phyloP scores from a whole-genome alignment of 2,113 vertebrate genomes.

The Aleadryas rufinucha region DNA sequence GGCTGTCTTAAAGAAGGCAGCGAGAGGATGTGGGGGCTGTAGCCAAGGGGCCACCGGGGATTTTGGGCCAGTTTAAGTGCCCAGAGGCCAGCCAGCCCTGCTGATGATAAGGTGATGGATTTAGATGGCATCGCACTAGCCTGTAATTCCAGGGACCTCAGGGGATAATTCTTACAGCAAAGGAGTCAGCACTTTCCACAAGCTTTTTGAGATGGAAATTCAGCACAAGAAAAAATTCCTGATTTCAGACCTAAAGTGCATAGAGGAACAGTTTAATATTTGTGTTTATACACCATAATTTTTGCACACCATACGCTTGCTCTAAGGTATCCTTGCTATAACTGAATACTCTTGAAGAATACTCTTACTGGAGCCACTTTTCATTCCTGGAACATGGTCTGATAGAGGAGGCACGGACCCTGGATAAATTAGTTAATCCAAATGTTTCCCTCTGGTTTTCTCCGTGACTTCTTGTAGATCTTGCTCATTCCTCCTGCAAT shows the following conservation, averaged over 20 bases:
- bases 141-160: background rate
- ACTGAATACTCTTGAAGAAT: background rate
- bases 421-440: background rate
- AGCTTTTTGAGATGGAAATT: background rate
- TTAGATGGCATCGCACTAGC: rapidly evolving
- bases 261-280: background rate
- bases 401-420: background rate
- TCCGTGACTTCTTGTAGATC: background rate
- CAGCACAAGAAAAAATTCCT: background rate
- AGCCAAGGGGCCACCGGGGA: background rate
- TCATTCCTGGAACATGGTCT: background rate
- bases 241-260: background rate
- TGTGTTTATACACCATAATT: background rate
- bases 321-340: background rate
- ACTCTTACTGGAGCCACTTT: background rate
- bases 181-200: background rate
- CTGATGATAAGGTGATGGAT: background rate
- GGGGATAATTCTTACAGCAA: background rate
- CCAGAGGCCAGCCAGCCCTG: background rate
- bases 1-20: background rate
- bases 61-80: background rate
- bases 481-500: background rate
- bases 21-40: background rate
- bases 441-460: background rate
- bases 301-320: background rate